Evolutionary conservation across 2,888 invertebrate genomes (phyloP), one percentile per base, ranked within the genome.

Genomic region (Ectemnius continuus): DNA sequence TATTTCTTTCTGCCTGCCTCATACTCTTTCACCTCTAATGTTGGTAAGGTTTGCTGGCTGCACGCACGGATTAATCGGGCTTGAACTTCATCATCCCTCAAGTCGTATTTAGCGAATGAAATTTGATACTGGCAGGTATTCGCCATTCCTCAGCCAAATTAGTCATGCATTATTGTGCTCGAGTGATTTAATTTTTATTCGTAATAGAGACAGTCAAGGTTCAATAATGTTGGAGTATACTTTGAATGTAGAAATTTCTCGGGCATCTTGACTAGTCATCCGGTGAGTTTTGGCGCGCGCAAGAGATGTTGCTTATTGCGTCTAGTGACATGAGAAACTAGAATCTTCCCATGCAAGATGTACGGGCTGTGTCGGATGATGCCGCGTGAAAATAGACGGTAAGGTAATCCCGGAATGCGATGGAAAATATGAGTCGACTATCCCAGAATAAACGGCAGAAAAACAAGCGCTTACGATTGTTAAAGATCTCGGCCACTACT

Each of bases 361-460:
- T 74, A 76, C 71, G 64, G 52, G 52, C 67, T 8, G 36, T 11
- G 59, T 63, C 61, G 61, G 66, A 66, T 80, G 75, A 75, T 73
- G 67, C 62, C 59, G 80, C 78, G 75, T 81, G 80, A 89, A 89
- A 90, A 90, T 90, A 90, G 87, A 84, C 79, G 82, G 88, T 86
- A 89, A 89, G 86, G 84, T 89, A 90, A 90, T 89, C 87, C 86
- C 80, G 85, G 81, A 84, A 86, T 84, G 83, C 84, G 85, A 83
- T 84, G 78, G 84, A 88, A 88, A 88, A 85, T 86, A 85, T 90
- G 88, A 90, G 84, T 87, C 84, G 86, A 72, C 82, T 77, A 69
- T 82, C 87, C 85, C 85, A 87, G 87, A 89, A 90, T 90, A 90
- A 86, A 83, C 74, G 73, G 58, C 80, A 85, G 81, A 84, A 88